A percentile compares a stretch with the other conserved stretches of the same genome.
Conservation (phyloP, 2,113 vertebrate species). For the Donacobius atricapilla region DNA sequence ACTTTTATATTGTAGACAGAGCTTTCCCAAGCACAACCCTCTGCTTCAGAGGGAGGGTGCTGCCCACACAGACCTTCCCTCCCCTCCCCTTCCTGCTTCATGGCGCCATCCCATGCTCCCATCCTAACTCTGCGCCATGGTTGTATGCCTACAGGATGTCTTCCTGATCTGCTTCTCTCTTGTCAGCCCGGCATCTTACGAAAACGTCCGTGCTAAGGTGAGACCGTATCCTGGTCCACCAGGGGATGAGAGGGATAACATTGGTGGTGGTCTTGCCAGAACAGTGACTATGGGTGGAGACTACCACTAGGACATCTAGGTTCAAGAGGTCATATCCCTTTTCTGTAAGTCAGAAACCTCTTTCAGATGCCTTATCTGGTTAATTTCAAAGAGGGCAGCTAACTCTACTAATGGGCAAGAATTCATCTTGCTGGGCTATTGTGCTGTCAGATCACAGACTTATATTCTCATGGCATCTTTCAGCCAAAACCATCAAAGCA, state of each 20-base stretch:
- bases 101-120: neutral
- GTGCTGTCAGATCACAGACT: neutral
- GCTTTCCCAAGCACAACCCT: neutral
- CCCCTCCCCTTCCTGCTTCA: neutral
- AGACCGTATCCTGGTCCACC: neutral
- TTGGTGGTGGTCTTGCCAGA: neutral
- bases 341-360: neutral
- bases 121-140: neutral
- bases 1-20: neutral
- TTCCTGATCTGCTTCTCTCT: slow-evolving; percentile 86
- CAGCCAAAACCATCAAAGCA: neutral
- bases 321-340: neutral
- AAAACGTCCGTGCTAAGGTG: slow-evolving; percentile 84
- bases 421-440: neutral
- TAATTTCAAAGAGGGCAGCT: neutral
- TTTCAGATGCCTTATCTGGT: neutral
- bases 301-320: neutral
- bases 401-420: neutral
- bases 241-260: neutral
- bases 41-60: neutral
- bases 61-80: neutral
- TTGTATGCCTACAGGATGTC: slow-evolving; percentile 71
- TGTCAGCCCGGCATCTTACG: slow-evolving; percentile 81
- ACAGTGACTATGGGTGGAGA: neutral
- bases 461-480: neutral